Percentiles rank a stretch among this genome's conserved stretches.
Conservation (phyloP, 2,113 vertebrate genomes). For the Orientallactaga bullata region DNA sequence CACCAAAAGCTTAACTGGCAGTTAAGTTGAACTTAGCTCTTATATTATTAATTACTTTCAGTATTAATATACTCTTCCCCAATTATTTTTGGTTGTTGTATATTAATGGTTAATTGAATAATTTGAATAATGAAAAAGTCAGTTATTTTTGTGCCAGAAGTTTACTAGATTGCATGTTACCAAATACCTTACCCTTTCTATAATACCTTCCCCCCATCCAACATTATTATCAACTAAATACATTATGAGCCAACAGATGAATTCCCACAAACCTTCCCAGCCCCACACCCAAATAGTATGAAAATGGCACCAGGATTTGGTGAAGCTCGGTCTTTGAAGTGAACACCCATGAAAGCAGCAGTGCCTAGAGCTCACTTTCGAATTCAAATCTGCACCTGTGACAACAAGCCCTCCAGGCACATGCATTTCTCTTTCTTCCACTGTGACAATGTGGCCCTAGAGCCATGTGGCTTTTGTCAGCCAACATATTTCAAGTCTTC, state of each 20-base stretch:
- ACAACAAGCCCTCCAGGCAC: not conserved
- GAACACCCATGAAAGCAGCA: constrained; percentile 33
- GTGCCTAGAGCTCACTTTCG: constrained; percentile 61
- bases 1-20: constrained; percentile 74
- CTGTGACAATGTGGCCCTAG: constrained; percentile 49
- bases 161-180: constrained; percentile 81
- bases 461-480: constrained; percentile 69
- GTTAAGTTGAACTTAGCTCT: constrained; percentile 60
- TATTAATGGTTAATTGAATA: constrained; percentile 61
- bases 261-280: not conserved
- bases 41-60: constrained; percentile 73
- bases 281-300: not conserved
- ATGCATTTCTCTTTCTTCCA: constrained; percentile 56
- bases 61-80: constrained; percentile 69
- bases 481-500: constrained; percentile 65
- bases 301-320: not conserved
- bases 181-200: constrained; percentile 75
- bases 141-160: constrained; percentile 80
- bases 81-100: constrained; percentile 71
- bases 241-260: constrained; percentile 22
- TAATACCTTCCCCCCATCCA: constrained; percentile 22
- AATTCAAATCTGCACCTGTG: not conserved
- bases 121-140: constrained; percentile 64
- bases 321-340: not conserved
- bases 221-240: constrained; percentile 60